Conservation (phyloP, 2,797 vertebrate genomes). For the Erpetoichthys calabaricus region DNA sequence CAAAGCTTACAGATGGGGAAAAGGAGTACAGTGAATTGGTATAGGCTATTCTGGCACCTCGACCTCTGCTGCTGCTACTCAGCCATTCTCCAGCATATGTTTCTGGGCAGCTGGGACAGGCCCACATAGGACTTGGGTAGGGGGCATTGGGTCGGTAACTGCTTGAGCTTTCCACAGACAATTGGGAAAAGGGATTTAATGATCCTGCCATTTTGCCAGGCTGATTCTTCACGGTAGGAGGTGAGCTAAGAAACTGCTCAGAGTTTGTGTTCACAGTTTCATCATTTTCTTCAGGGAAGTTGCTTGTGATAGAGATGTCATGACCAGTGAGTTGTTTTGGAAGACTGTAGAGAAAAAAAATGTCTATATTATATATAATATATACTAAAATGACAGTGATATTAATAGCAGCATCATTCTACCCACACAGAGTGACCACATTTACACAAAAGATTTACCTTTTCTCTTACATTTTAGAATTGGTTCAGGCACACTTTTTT, state of each 20-base stretch:
- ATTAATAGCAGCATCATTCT: no score
- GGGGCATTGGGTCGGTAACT: conserved; percentile 34
- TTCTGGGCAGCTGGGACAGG: conserved; percentile 18
- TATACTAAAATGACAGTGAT: no score
- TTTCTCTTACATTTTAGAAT: no score
- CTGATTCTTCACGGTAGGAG: conserved; percentile 6
- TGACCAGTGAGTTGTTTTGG: conserved; percentile 17
- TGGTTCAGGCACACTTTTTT: no score
- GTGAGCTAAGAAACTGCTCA: background rate
- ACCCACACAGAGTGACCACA: no score
- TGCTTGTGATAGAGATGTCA: conserved; percentile 20
- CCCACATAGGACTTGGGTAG: conserved; percentile 39
- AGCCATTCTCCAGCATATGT: conserved; percentile 21
- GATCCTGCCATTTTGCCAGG: conserved; percentile 1
- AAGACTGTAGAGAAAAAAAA: conserved; percentile 15
- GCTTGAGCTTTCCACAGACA: no score
- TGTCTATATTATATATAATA: no score
- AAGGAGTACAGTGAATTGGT: conserved; percentile 34
- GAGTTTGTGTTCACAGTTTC: conserved; percentile 41
- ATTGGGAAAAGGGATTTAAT: conserved; percentile 7
- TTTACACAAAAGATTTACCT: no score
- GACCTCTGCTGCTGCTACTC: conserved; percentile 28
- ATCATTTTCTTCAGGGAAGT: conserved; percentile 52
- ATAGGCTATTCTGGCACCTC: conserved; percentile 27
- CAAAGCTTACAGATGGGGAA: conserved; percentile 25